A percentile compares a stretch with the other conserved stretches of the same genome.
phyloP scores from a whole-genome alignment of 2,888 invertebrate species.

The Peribatodes rhomboidaria region DNA sequence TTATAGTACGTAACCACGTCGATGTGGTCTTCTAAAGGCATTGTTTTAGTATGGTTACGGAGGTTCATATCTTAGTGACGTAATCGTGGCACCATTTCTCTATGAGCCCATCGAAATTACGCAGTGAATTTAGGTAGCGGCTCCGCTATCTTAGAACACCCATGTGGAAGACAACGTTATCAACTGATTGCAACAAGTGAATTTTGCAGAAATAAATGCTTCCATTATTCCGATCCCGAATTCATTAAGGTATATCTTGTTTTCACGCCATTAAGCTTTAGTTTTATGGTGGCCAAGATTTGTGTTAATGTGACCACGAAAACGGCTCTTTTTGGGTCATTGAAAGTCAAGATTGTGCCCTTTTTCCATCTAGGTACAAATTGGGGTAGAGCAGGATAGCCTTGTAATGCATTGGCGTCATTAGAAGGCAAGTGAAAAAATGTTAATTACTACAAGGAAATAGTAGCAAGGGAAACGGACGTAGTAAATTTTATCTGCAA shows the following conservation, averaged over 20 bases:
- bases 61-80: too few species aligned
- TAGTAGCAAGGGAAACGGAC: too few species aligned
- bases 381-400: slow-evolving; percentile 1
- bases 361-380: slow-evolving; percentile 27
- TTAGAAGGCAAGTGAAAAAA: background rate
- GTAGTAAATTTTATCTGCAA: too few species aligned
- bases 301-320: slow-evolving; percentile 38
- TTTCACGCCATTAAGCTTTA: slow-evolving; percentile 41
- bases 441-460: background rate
- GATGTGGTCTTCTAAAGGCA: too few species aligned
- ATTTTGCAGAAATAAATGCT: slow-evolving; percentile 15
- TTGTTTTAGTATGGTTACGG: too few species aligned
- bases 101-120: too few species aligned
- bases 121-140: too few species aligned
- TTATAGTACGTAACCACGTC: too few species aligned
- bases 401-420: background rate
- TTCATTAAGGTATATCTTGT: slow-evolving; percentile 41
- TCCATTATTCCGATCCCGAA: slow-evolving; percentile 22
- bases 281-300: slow-evolving; percentile 36
- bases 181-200: slow-evolving; percentile 13
- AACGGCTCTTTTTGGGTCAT: slow-evolving; percentile 30
- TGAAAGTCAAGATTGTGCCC: slow-evolving; percentile 30
- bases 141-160: too few species aligned
- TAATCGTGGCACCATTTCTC: too few species aligned
- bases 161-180: background rate